A percentile compares a stretch with the other conserved stretches of the same genome.
These are phyloP conservation scores for Poeciliopsis presidionis DNA, from an alignment of 2,797 vertebrate species.

Conservation along the genomic window DNA sequence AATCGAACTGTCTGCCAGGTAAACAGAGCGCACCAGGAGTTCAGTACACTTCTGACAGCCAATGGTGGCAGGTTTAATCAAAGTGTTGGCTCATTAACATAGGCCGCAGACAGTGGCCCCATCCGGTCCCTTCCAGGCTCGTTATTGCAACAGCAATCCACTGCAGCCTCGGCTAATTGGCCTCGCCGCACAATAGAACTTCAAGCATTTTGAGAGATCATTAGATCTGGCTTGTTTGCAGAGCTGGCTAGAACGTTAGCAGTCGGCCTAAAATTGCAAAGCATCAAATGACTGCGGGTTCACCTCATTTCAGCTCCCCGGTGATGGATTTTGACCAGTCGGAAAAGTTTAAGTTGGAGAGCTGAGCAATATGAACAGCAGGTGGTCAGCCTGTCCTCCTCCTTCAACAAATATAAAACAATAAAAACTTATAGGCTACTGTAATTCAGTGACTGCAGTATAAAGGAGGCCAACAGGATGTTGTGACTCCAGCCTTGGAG, in stretches of 20 bases:
- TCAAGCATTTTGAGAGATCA: slow-evolving; percentile 55
- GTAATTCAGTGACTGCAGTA: not conserved
- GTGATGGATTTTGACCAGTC: slow-evolving; percentile 20
- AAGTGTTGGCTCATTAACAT: slow-evolving; percentile 73
- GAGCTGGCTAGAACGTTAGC: slow-evolving; percentile 32
- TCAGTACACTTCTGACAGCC: slow-evolving; percentile 61
- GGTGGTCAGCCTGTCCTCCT: not conserved
- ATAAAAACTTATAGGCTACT: not conserved
- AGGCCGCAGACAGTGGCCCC: slow-evolving; percentile 52
- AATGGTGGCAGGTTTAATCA: slow-evolving; percentile 68
- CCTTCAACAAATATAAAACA: not conserved
- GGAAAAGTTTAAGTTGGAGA: slow-evolving; percentile 15
- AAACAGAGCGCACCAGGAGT: slow-evolving; percentile 63
- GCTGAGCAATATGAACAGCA: slow-evolving; percentile 16
- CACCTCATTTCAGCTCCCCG: slow-evolving; percentile 26
- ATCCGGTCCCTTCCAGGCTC: slow-evolving; percentile 55
- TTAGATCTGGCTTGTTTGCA: slow-evolving; percentile 52
- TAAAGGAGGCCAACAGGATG: slow-evolving; percentile 6
- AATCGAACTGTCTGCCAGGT: slow-evolving; percentile 68
- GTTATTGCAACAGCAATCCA: slow-evolving; percentile 60
- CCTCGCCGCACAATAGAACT: slow-evolving; percentile 51
- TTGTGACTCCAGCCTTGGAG: not conserved
- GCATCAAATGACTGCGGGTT: slow-evolving; percentile 34
- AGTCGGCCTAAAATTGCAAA: slow-evolving; percentile 27
- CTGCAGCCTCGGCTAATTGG: slow-evolving; percentile 59